These are phyloP conservation scores for Lepus oiostolus DNA, from an alignment of 2,797 vertebrate genomes.

Conservation along the genomic window DNA sequence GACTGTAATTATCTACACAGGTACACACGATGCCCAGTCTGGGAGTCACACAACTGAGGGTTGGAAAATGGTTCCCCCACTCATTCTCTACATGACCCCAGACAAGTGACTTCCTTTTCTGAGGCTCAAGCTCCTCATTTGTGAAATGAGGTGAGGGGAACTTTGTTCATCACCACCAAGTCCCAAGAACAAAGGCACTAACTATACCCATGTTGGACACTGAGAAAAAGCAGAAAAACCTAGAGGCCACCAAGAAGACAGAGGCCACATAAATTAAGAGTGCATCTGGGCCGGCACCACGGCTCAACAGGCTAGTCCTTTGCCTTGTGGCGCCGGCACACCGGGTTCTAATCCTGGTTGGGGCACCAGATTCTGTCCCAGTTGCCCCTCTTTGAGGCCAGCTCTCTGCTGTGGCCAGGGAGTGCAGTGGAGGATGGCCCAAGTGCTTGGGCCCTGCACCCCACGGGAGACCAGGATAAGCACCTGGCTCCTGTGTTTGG, in stretches of 20 bases:
- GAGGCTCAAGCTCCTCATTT: slow-evolving; percentile 2
- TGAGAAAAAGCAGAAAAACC: slow-evolving; percentile 22
- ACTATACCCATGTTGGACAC: not conserved
- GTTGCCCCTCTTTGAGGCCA: too few relatives aligned
- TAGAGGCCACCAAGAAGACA: not conserved
- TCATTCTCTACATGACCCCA: not conserved
- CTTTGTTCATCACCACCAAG: not conserved
- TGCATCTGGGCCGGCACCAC: too few relatives aligned
- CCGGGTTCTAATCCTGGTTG: too few relatives aligned
- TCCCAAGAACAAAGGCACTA: not conserved
- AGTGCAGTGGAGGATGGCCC: too few relatives aligned
- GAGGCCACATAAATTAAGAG: not conserved
- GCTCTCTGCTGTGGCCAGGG: too few relatives aligned
- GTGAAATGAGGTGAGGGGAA: not conserved
- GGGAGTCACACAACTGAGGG: not conserved
- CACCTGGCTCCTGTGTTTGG: too few relatives aligned
- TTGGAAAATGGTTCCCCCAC: not conserved
- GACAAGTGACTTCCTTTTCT: not conserved
- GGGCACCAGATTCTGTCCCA: too few relatives aligned
- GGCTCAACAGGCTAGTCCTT: too few relatives aligned
- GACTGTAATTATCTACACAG: not conserved
- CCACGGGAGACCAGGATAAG: too few relatives aligned
- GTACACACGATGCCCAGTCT: not conserved
- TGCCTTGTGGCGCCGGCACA: too few relatives aligned
- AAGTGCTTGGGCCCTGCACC: too few relatives aligned